A percentile compares a stretch with the other conserved stretches of the same genome.
These are phyloP conservation scores for Bettongia penicillata DNA, from an alignment of 2,113 vertebrate species.

Conservation along the genomic window DNA sequence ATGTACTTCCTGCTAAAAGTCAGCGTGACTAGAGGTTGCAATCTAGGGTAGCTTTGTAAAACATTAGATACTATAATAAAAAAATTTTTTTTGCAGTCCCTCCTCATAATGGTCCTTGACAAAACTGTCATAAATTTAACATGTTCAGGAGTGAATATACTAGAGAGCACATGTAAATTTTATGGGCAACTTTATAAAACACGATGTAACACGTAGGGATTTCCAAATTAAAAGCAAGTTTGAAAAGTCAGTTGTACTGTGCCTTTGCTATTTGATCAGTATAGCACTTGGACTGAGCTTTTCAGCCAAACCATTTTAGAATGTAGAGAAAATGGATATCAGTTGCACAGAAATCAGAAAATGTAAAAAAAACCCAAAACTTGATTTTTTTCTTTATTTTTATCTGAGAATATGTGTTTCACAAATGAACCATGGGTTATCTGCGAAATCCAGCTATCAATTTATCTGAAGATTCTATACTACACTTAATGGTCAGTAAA, in stretches of 20 bases:
- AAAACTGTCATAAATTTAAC: background rate
- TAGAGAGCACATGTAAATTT: constrained; percentile 39
- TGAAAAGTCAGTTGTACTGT: constrained; percentile 5
- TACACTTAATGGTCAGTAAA: background rate
- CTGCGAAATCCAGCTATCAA: background rate
- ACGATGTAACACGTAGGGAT: constrained; percentile 20
- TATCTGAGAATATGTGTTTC: background rate
- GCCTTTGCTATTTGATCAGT: background rate
- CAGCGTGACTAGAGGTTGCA: background rate
- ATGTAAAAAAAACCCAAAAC: background rate
- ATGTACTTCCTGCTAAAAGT: background rate
- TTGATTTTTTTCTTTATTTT: constrained; percentile 21
- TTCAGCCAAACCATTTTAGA: constrained; percentile 60
- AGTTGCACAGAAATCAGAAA: constrained; percentile 29
- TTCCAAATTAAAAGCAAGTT: constrained; percentile 58
- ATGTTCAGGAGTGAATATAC: background rate
- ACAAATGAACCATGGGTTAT: background rate
- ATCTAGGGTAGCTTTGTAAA: background rate
- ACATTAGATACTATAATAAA: background rate
- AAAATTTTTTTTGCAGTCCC: background rate
- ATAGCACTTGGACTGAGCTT: constrained; percentile 14
- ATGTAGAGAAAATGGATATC: constrained; percentile 30
- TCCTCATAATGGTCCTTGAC: background rate
- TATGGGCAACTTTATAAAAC: background rate
- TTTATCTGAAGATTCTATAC: background rate